Evolutionary conservation across 1,140 invertebrate species (phyloP), one percentile per base, ranked within the genome.

Genomic region (Ooceraea biroi): DNA sequence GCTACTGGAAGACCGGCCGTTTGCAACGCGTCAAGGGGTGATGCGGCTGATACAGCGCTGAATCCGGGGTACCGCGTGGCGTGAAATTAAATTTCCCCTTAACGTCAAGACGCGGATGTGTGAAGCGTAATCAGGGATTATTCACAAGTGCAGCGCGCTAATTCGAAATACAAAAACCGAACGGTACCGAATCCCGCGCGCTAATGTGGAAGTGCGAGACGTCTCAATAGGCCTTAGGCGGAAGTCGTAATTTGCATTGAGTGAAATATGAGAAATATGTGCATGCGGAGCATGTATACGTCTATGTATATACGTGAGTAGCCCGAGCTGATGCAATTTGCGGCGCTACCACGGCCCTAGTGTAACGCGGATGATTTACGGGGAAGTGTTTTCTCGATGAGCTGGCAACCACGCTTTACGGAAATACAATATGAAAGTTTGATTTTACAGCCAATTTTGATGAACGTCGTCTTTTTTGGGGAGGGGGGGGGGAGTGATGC

Each of bases 211-310:
- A 78, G 76, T 14, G 76, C 50, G 65, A 57, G 50, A 69, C 63
- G n/a, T 69, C 65, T 80, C 76, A 57, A 71, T 71, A 71, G 65
- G 12, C 50, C 65, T 71, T 8, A 44, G 22, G 30, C 76, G 76
- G 76, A 80, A 80, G 76, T 69, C 36, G 44, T 80, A 80, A 80
- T 80, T 80, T 80, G 69, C 76, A 58, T 80, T 58, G 25, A 69
- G 76, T 71, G 57, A 80, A 63, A 71, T 80, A 71, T 4, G 76
- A 57, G 63, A 30, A 48, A 44, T 10, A 44, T 7, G 68, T 11
- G n/a, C 17, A 57, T 57, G n/a, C n/a, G n/a, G n/a, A n/a, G n/a
- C n/a, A n/a, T n/a, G n/a, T n/a, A n/a, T n/a, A n/a, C n/a, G n/a
- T n/a, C n/a, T n/a, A n/a, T n/a, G 44, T 12, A 19, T 19, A 44